Conservation (phyloP, 2,113 vertebrate species). For the Leptobrachium leishanense region DNA sequence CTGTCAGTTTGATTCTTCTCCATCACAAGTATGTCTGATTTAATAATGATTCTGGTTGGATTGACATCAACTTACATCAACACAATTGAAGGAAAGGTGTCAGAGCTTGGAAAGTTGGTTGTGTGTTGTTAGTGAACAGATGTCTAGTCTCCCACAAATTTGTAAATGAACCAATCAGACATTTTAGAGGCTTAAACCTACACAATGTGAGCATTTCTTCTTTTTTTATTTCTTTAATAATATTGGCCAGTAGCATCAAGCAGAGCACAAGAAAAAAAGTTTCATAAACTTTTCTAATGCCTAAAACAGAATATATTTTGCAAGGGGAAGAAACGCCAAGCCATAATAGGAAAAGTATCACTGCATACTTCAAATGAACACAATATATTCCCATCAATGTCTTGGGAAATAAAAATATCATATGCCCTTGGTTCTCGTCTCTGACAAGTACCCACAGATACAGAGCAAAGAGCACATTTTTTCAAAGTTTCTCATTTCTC, state of each 20-base stretch:
- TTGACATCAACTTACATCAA: too few species aligned
- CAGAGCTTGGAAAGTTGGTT: too few species aligned
- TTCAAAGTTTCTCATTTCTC: constrained; percentile 26
- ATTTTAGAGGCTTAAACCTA: too few species aligned
- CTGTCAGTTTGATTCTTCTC: too few species aligned
- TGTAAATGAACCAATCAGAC: too few species aligned
- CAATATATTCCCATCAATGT: constrained; percentile 31
- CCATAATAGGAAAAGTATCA: constrained; percentile 42
- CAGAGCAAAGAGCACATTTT: constrained; percentile 16
- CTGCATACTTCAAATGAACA: constrained; percentile 19
- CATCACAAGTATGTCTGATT: too few species aligned
- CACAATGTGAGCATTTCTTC: background rate
- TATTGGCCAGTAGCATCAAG: constrained; percentile 7
- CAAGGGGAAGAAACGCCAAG: constrained; percentile 26
- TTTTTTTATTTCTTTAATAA: constrained; percentile 3
- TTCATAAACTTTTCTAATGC: constrained; percentile 16
- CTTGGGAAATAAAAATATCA: constrained; percentile 28
- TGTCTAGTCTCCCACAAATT: too few species aligned
- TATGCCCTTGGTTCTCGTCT: constrained; percentile 30
- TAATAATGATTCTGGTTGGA: too few species aligned
- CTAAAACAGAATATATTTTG: constrained; percentile 37
- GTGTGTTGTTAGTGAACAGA: too few species aligned
- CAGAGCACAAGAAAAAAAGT: constrained; percentile 13
- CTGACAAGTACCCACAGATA: constrained; percentile 41
- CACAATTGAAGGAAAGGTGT: too few species aligned